Conservation (phyloP, 2,888 invertebrate genomes). For the Noctua janthina region DNA sequence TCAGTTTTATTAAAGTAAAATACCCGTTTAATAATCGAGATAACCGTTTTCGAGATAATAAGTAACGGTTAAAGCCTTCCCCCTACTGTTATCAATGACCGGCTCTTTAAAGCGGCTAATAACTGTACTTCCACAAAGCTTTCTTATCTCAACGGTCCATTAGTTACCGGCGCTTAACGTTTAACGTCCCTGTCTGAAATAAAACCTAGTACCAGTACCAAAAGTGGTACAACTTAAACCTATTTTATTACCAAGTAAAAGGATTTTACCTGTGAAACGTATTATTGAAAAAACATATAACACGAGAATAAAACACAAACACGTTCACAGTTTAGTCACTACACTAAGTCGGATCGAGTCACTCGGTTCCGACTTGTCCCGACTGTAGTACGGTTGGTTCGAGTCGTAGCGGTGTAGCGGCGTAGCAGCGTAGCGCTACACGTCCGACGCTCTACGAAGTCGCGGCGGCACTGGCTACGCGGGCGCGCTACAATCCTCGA, state of each 20-base stretch:
- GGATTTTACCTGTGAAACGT: conserved; percentile 75
- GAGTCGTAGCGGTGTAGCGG: conserved; percentile 65
- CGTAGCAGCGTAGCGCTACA: conserved; percentile 63
- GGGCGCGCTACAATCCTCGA: conserved; percentile 82
- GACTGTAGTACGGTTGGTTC: conserved; percentile 58
- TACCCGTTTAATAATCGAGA: conserved; percentile 19
- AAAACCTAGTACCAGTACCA: conserved; percentile 75
- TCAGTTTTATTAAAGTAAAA: conserved; percentile 8
- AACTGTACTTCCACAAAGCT: conserved; percentile 72
- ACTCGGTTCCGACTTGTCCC: conserved; percentile 56
- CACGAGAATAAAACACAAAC: conserved; percentile 73
- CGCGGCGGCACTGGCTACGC: conserved; percentile 86
- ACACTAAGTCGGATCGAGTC: conserved; percentile 64
- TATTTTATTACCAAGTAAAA: conserved; percentile 74
- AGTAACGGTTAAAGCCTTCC: conserved; percentile 31
- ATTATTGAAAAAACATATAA: conserved; percentile 61
- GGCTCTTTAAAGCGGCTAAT: conserved; percentile 69
- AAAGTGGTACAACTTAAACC: conserved; percentile 70
- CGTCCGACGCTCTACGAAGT: conserved; percentile 83
- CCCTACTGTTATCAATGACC: conserved; percentile 58
- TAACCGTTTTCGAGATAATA: conserved; percentile 35
- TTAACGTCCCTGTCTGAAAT: conserved; percentile 78
- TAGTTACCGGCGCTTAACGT: conserved; percentile 81
- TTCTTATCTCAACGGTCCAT: conserved; percentile 86
- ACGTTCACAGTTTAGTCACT: conserved; percentile 75